Conservation (phyloP, 1,140 invertebrate genomes). For the Magallana gigas region DNA sequence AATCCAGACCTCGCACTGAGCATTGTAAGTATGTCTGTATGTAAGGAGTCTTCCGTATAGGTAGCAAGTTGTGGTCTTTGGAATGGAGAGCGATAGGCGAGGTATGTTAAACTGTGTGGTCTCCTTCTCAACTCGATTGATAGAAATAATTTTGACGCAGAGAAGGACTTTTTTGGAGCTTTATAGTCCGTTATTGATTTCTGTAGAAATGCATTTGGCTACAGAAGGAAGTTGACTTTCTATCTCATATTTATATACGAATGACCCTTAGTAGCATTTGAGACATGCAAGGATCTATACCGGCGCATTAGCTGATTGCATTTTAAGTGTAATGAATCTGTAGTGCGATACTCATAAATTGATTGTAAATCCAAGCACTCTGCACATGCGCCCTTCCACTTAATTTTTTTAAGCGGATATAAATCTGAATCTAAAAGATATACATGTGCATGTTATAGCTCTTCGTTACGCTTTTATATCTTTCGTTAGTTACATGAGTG, state of each 20-base stretch:
- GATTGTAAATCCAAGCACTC: too few species aligned
- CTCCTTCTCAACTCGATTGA: background rate
- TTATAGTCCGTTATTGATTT: constrained; percentile 10
- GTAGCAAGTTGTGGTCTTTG: too few species aligned
- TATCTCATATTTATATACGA: background rate
- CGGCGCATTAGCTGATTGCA: background rate
- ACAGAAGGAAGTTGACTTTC: background rate
- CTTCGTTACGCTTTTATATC: too few species aligned
- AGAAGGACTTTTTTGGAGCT: background rate
- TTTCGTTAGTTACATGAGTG: too few species aligned
- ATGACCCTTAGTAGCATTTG: constrained; percentile 8
- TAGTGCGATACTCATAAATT: too few species aligned
- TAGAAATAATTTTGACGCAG: background rate
- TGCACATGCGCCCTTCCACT: too few species aligned
- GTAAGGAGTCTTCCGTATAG: background rate
- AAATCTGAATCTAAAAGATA: too few species aligned
- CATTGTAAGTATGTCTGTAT: background rate
- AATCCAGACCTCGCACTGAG: background rate
- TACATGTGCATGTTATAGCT: too few species aligned
- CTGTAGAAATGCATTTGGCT: background rate
- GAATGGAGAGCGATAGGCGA: background rate
- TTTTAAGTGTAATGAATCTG: too few species aligned
- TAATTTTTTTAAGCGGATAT: too few species aligned
- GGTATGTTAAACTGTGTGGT: background rate
- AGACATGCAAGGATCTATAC: background rate